Percentiles rank a stretch among this genome's conserved stretches.
Evolutionary conservation across 1,140 invertebrate genomes (phyloP).

Genomic region (Drosophila nigromelanica): DNA sequence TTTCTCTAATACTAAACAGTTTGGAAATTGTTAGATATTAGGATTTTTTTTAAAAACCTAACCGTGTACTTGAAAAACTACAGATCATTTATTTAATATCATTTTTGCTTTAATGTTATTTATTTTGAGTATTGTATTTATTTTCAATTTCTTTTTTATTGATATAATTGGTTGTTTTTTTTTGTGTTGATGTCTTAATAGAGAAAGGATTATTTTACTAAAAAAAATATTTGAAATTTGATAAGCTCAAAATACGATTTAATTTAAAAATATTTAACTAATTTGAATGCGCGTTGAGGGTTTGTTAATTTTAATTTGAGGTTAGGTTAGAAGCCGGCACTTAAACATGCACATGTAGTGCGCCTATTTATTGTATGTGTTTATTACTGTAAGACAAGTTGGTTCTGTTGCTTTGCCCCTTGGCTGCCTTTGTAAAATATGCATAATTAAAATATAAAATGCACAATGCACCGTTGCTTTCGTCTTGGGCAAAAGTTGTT

Average conservation of each 20-base stretch:
- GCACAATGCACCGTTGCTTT: constrained; percentile 44
- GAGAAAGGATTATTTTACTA: too few relatives aligned
- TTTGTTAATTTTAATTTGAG: constrained; percentile 4
- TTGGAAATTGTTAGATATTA: too few relatives aligned
- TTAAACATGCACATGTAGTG: background rate
- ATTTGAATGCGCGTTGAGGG: background rate
- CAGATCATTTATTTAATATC: too few relatives aligned
- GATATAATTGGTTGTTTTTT: too few relatives aligned
- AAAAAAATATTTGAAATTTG: background rate
- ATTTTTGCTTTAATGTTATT: too few relatives aligned
- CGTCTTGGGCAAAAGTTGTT: constrained; percentile 64
- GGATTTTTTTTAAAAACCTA: too few relatives aligned
- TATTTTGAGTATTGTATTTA: too few relatives aligned
- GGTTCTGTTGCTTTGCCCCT: constrained; percentile 12
- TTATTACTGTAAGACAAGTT: background rate
- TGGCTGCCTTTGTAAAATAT: constrained; percentile 58
- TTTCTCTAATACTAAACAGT: too few relatives aligned
- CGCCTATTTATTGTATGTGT: background rate
- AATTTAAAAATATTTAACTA: background rate
- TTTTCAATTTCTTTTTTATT: too few relatives aligned
- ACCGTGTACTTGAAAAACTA: too few relatives aligned
- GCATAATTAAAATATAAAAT: constrained; percentile 73
- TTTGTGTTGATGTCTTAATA: too few relatives aligned
- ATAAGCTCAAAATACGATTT: background rate
- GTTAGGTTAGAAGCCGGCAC: constrained; percentile 7